Percentiles rank a stretch among this genome's conserved stretches.
phyloP scores from a whole-genome alignment of 2,797 vertebrate genomes.

The Esox masquinongy region DNA sequence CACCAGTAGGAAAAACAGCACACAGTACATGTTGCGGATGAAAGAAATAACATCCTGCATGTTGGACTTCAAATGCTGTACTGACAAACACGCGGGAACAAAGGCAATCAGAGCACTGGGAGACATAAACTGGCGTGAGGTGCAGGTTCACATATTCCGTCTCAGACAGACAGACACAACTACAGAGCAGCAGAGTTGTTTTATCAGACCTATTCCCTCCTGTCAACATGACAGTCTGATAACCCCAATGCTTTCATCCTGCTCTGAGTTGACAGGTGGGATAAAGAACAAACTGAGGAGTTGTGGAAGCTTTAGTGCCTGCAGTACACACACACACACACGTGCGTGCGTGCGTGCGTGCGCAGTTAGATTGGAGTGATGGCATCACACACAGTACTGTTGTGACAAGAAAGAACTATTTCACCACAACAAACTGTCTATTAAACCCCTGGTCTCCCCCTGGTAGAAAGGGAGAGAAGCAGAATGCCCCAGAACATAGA shows the following conservation, averaged over 20 bases:
- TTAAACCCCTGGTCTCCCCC: background rate
- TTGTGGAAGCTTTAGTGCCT: too few relatives aligned
- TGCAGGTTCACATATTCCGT: background rate
- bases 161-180: background rate
- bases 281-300: slow-evolving; percentile 34
- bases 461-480: background rate
- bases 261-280: slow-evolving; percentile 30
- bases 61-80: background rate
- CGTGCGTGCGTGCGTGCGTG: background rate
- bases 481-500: background rate
- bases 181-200: background rate
- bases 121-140: background rate
- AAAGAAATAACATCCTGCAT: background rate
- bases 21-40: background rate
- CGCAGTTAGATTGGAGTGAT: background rate
- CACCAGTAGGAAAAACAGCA: background rate
- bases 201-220: background rate
- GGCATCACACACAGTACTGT: slow-evolving; percentile 8
- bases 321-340: background rate
- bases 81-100: background rate
- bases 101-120: background rate
- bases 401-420: background rate
- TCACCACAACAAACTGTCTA: background rate
- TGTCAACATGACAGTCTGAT: slow-evolving; percentile 1
- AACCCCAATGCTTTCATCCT: slow-evolving; percentile 2